phyloP scores from a whole-genome alignment of 2,113 vertebrate genomes.

The Aegotheles bennettii region DNA sequence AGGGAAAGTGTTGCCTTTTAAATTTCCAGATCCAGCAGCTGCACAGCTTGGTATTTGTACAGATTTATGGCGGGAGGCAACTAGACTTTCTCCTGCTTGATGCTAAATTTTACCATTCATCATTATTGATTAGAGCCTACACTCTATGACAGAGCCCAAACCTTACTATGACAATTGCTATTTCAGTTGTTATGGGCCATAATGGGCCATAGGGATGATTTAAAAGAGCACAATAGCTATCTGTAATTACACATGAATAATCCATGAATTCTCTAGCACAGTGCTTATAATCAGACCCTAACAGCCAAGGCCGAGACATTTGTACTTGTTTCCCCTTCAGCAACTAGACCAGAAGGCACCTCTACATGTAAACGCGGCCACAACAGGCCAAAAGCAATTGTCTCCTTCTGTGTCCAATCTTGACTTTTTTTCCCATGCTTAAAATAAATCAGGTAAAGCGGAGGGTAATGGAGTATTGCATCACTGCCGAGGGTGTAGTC shows the following conservation, averaged over 20 bases:
- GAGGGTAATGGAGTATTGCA: conserved; percentile 4
- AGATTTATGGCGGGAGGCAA: conserved; percentile 85
- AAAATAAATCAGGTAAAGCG: conserved; percentile 51
- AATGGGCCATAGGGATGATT: conserved; percentile 86
- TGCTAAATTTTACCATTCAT: conserved; percentile 89
- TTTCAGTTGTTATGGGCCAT: conserved; percentile 87
- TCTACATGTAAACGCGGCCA: conserved; percentile 36
- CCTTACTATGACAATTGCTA: conserved; percentile 89
- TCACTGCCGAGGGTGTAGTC: conserved; percentile 34
- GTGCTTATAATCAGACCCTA: conserved; percentile 74
- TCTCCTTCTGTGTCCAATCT: background rate
- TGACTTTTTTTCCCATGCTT: conserved; percentile 20
- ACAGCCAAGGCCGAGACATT: conserved; percentile 70
- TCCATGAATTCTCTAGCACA: conserved; percentile 82
- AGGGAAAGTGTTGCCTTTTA: conserved; percentile 60
- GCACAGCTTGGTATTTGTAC: conserved; percentile 74
- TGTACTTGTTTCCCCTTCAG: conserved; percentile 67
- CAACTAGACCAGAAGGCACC: conserved; percentile 60
- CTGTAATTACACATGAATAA: conserved; percentile 97
- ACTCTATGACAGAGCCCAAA: conserved; percentile 81
- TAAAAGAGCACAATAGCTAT: conserved; percentile 92
- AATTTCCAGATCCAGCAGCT: conserved; percentile 84
- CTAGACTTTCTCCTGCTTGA: conserved; percentile 75
- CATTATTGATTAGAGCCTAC: conserved; percentile 88
- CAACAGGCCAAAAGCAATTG: conserved; percentile 32